Evolutionary conservation across 2,888 invertebrate genomes (phyloP).

Genomic region (Antheraea yamamai): DNA sequence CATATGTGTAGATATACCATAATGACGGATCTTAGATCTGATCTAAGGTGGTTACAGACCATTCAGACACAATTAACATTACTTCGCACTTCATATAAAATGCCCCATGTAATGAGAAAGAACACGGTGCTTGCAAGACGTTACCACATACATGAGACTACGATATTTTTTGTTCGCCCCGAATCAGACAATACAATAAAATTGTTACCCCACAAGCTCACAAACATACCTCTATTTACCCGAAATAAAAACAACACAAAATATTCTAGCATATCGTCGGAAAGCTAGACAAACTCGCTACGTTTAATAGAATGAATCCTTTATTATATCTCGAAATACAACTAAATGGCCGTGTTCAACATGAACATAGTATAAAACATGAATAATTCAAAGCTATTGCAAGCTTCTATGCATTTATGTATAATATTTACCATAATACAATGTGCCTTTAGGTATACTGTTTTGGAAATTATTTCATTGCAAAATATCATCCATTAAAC

Average conservation of each 20-base stretch:
- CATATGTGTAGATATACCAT: no score
- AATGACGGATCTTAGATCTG: no score
- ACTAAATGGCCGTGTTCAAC: not conserved
- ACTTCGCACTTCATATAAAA: no score
- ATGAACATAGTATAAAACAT: constrained; percentile 26
- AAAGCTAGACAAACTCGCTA: not conserved
- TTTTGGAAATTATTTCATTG: not conserved
- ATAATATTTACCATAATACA: constrained; percentile 31
- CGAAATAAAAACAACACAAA: not conserved
- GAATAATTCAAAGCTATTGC: constrained; percentile 43
- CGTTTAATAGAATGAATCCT: not conserved
- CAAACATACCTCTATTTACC: no score
- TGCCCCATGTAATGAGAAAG: no score
- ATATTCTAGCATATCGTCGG: not conserved
- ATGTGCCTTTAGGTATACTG: not conserved
- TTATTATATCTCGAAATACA: not conserved
- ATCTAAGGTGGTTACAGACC: no score
- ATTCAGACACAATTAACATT: no score
- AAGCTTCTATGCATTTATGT: constrained; percentile 36
- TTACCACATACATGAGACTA: no score
- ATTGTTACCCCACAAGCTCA: no score
- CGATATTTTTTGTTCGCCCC: no score
- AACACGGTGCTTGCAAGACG: no score
- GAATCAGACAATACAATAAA: no score
- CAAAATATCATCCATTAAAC: not conserved